A percentile compares a stretch with the other conserved stretches of the same genome.
Conservation (phyloP, 2,113 vertebrate genomes). For the Perccottus glenii region DNA sequence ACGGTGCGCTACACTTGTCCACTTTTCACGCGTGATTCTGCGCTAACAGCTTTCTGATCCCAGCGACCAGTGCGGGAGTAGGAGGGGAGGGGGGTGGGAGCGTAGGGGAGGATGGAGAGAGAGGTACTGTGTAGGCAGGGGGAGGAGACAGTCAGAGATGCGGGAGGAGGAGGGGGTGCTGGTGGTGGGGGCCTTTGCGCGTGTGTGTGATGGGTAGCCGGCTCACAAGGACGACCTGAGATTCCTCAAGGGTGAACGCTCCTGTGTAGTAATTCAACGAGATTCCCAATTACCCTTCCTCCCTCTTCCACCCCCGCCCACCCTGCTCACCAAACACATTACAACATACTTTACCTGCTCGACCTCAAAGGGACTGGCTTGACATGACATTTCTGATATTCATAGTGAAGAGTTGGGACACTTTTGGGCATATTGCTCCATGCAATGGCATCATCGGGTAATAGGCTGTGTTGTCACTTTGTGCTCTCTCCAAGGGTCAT, state of each 20-base stretch:
- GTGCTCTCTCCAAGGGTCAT: slow-evolving; percentile 42
- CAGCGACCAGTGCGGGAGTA: slow-evolving; percentile 63
- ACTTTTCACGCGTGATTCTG: slow-evolving; percentile 51
- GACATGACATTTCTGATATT: background rate
- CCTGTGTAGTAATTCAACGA: slow-evolving; percentile 57
- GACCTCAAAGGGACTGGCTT: slow-evolving; percentile 28
- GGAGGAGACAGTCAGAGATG: slow-evolving; percentile 44
- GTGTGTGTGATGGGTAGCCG: slow-evolving; percentile 42
- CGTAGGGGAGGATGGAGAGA: background rate
- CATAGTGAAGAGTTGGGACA: slow-evolving; percentile 29
- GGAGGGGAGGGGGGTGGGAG: slow-evolving; percentile 29
- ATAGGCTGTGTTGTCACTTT: background rate
- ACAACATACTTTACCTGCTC: slow-evolving; percentile 46
- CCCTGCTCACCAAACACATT: slow-evolving; percentile 23
- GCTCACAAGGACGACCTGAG: slow-evolving; percentile 75
- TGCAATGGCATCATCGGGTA: background rate
- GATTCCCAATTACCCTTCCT: slow-evolving; percentile 43
- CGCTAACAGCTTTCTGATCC: slow-evolving; percentile 53
- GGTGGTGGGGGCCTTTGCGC: slow-evolving; percentile 8
- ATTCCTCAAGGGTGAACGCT: slow-evolving; percentile 76
- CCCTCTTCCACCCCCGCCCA: background rate
- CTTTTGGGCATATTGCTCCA: slow-evolving; percentile 37
- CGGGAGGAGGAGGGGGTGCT: slow-evolving; percentile 22
- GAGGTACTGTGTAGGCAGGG: slow-evolving; percentile 27
- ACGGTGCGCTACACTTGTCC: slow-evolving; percentile 47